Percentiles rank a stretch among this genome's conserved stretches.
phyloP scores from a whole-genome alignment of 2,797 vertebrate species.

The Melanotaenia boesemani region DNA sequence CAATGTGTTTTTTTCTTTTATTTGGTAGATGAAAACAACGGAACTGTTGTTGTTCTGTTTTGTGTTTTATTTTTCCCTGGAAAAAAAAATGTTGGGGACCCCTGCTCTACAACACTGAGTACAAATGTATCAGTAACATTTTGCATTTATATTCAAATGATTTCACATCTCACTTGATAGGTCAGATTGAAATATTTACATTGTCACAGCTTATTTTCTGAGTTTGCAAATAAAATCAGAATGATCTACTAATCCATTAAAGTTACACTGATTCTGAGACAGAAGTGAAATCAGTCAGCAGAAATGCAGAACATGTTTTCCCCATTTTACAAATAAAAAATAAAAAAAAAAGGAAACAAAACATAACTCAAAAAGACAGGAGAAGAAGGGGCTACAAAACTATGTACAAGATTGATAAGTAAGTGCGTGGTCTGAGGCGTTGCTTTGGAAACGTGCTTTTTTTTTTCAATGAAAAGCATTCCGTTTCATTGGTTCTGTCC shows the following conservation, averaged over 20 bases:
- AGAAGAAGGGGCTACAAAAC: constrained; percentile 78
- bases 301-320: constrained; percentile 72
- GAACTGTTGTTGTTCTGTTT: too few relatives aligned
- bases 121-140: constrained; percentile 42
- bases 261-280: constrained; percentile 56
- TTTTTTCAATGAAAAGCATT: constrained; percentile 64
- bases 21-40: background rate
- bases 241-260: constrained; percentile 11
- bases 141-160: constrained; percentile 36
- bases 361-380: constrained; percentile 49
- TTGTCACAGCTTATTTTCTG: constrained; percentile 51
- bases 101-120: constrained; percentile 18
- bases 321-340: constrained; percentile 75
- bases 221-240: constrained; percentile 26
- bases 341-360: constrained; percentile 40
- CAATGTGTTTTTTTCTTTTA: background rate
- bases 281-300: constrained; percentile 70
- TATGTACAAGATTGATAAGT: constrained; percentile 87
- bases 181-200: constrained; percentile 55
- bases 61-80: background rate
- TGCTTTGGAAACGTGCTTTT: constrained; percentile 82
- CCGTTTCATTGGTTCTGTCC: constrained; percentile 76
- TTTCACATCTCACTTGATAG: constrained; percentile 24
- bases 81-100: background rate
- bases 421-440: constrained; percentile 85